Base-by-base conservation (phyloP, 2,888 invertebrate genomes). In the Acronicta psi region DNA sequence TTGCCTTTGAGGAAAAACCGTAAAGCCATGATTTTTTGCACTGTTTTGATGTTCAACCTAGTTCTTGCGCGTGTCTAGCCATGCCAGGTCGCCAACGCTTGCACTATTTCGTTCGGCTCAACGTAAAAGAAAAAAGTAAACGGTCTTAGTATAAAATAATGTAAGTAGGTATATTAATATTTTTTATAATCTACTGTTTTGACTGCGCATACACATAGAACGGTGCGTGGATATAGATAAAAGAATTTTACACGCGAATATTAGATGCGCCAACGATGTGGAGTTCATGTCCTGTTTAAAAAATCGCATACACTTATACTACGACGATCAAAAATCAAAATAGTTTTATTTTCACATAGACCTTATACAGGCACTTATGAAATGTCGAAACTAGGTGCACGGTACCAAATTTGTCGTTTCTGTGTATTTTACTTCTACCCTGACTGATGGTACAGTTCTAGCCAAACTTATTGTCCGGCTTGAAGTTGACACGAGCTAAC, bases 361-460 rank as follows among this genome's bases (percentile, higher is more conserved):
- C n/a, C n/a, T n/a, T n/a, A n/a, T n/a, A n/a, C n/a, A n/a, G n/a
- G n/a, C n/a, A n/a, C n/a, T n/a, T n/a, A n/a, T n/a, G n/a, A n/a
- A n/a, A n/a, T n/a, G n/a, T n/a, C n/a, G n/a, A n/a, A n/a, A n/a
- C n/a, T n/a, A n/a, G n/a, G n/a, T n/a, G n/a, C n/a, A n/a, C n/a
- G n/a, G n/a, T n/a, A n/a, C n/a, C n/a, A n/a, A n/a, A n/a, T n/a
- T n/a, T n/a, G n/a, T n/a, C n/a, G n/a, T n/a, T n/a, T n/a, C n/a
- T n/a, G n/a, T n/a, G n/a, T n/a, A n/a, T 23, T 16, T 25, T 63
- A 17, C 17, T 41, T 29, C 29, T 59, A 59, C 55, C 68, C 45
- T 50, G 37, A 53, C 31, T 65, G 54, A 71, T 65, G 74, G 65
- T 54, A 20, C 5, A 20, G n/a, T n/a, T n/a, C n/a, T n/a, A n/a